Base-by-base conservation (phyloP, 2,888 invertebrate genomes). In the Periphyllus acericola region DNA sequence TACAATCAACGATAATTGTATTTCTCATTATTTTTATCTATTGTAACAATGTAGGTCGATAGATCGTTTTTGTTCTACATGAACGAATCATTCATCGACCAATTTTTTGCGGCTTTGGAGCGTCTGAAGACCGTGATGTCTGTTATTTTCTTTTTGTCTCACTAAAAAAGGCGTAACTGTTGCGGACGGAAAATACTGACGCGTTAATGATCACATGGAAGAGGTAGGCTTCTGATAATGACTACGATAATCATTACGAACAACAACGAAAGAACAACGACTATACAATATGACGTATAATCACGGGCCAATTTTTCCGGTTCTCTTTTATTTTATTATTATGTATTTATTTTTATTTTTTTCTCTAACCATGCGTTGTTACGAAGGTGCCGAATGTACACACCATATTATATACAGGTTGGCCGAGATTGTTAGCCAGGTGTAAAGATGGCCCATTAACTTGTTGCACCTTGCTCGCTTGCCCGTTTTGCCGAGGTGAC, bases 391-490 rank as follows among this genome's bases (percentile, higher is more conserved):
- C 79, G 79, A 86, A 79, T 79, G 79, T 86, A 86, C 79, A 86
- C 86, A 86, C 79, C 34, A 21, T 40, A 32, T 66, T 21, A 55
- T 60, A 66, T 34, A 78, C 86, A 29, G 75, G 36, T 60, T n/a
- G 86, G 79, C 71, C 21, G 86, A 79, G 86, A 79, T 86, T 86
- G 79, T 79, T 86, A 80, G 79, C 86, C 86, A 86, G 86, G 86
- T 86, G 86, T 86, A 86, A 86, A 86, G 79, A 86, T 55, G 68
- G 79, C 36, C 79, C 79, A 86, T 86, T 86, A 86, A 79, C 86
- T 86, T 72, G 79, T 86, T 86, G 86, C 86, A 86, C 86, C 86
- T 86, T 86, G 86, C 78, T 86, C 86, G 40, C 72, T 74, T n/a
- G 75, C 40, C 74, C 74, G 79, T 86, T 86, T 86, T 86, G 86